Conservation (phyloP, 1,140 invertebrate genomes). For the Paraescarpia echinospica region DNA sequence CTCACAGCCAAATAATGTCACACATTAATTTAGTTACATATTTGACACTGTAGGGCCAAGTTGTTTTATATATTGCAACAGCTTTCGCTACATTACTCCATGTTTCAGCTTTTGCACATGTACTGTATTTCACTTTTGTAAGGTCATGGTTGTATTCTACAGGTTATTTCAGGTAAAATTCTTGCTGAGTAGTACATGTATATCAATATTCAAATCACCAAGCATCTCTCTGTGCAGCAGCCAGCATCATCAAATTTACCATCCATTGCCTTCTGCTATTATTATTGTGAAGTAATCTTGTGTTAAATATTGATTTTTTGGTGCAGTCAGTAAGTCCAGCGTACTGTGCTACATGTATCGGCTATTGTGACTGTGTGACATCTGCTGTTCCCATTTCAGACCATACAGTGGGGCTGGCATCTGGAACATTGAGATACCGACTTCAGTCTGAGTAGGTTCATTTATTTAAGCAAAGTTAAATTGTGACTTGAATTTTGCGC, state of each 20-base stretch:
- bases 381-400: not conserved
- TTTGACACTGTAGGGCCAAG: too few species aligned
- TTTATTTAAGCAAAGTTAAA: not conserved
- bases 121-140: too few species aligned
- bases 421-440: slow-evolving; percentile 12
- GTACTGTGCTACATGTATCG: not conserved
- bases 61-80: too few species aligned
- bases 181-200: not conserved
- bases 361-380: not conserved
- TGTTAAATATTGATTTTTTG: slow-evolving; percentile 9
- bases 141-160: not conserved
- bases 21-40: not conserved
- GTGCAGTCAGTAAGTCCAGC: not conserved
- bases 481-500: too few species aligned
- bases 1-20: not conserved
- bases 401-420: slow-evolving; percentile 22
- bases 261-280: not conserved
- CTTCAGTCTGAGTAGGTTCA: slow-evolving; percentile 21
- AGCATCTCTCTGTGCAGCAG: not conserved
- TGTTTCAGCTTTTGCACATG: not conserved
- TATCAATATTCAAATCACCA: not conserved
- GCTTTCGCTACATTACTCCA: not conserved
- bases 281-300: not conserved
- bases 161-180: not conserved
- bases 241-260: too few species aligned